These are phyloP conservation scores for Goniozus legneri DNA, from an alignment of 1,140 invertebrate genomes.

Conservation along the genomic window DNA sequence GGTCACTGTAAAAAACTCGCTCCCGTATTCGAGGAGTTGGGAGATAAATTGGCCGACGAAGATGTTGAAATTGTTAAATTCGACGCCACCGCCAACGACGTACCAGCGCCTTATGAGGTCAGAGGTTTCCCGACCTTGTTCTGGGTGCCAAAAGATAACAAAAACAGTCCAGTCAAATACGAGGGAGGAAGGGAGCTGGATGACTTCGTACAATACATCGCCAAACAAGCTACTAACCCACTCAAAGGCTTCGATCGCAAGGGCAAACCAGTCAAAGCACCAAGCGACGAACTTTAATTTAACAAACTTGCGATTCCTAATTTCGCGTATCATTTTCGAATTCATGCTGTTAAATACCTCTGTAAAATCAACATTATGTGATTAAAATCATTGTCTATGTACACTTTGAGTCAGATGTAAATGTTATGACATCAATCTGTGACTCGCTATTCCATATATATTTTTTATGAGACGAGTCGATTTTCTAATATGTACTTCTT, in stretches of 20 bases:
- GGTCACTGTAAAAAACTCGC: constrained; percentile 97
- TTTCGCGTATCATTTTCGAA: too few species aligned
- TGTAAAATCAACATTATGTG: too few species aligned
- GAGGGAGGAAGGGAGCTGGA: constrained; percentile 92
- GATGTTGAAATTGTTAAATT: constrained; percentile 94
- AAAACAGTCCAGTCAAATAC: constrained; percentile 82
- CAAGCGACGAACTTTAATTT: constrained; percentile 69
- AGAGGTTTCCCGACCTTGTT: constrained; percentile 96
- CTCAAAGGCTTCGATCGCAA: constrained; percentile 85
- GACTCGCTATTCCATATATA: too few species aligned
- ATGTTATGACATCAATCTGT: too few species aligned
- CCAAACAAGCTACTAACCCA: constrained; percentile 85
- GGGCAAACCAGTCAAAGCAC: constrained; percentile 72
- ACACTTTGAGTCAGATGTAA: too few species aligned
- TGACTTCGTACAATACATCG: constrained; percentile 95
- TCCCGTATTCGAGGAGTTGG: constrained; percentile 92
- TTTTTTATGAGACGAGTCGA: too few species aligned
- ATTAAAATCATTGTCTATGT: too few species aligned
- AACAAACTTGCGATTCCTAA: too few species aligned
- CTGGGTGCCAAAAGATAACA: constrained; percentile 86
- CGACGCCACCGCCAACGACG: constrained; percentile 98
- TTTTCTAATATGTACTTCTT: too few species aligned
- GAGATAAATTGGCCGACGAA: constrained; percentile 85
- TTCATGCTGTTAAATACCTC: too few species aligned
- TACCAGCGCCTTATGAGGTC: constrained; percentile 88